Conservation (phyloP, 2,888 invertebrate species). For the Tachystola acroxantha region DNA sequence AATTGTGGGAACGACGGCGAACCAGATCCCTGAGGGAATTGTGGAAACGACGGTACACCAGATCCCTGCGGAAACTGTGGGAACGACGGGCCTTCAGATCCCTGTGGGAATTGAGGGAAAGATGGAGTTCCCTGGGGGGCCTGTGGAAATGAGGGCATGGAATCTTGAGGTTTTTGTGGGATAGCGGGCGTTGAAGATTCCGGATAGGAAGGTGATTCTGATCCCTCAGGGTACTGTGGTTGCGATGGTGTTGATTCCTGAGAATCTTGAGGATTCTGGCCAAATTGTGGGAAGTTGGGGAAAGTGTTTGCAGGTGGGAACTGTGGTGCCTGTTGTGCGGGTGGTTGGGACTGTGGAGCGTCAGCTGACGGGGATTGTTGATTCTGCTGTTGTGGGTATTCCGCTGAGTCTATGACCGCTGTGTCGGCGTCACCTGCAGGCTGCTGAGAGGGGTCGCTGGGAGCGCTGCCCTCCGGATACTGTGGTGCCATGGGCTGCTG, state of each 20-base stretch:
- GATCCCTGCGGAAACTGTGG: constrained; percentile 9
- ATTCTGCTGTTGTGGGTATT: constrained; percentile 33
- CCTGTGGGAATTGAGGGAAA: constrained; percentile 12
- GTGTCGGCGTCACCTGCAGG: constrained; percentile 51
- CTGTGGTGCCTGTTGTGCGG: constrained; percentile 18
- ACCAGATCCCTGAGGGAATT: constrained; percentile 16
- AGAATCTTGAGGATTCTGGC: constrained; percentile 1
- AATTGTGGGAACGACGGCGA: constrained; percentile 6
- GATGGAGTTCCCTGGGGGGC: constrained; percentile 11
- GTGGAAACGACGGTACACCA: constrained; percentile 8
- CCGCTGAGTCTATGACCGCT: constrained; percentile 61
- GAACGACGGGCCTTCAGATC: constrained; percentile 8
- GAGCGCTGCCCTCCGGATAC: constrained; percentile 19
- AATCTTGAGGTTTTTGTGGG: constrained; percentile 13
- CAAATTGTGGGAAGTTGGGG: constrained; percentile 12
- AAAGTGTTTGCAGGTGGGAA: constrained; percentile 24
- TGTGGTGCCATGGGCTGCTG: constrained; percentile 15
- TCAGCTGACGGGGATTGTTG: constrained; percentile 21
- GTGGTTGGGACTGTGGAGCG: constrained; percentile 5
- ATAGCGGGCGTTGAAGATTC: neutral
- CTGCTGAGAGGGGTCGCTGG: constrained; percentile 27
- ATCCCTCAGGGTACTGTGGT: neutral
- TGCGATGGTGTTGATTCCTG: constrained; percentile 17
- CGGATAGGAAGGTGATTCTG: neutral
- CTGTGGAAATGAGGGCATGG: constrained; percentile 5